Conservation (phyloP, 2,797 vertebrate species). For the Sphenopsis melanotis region DNA sequence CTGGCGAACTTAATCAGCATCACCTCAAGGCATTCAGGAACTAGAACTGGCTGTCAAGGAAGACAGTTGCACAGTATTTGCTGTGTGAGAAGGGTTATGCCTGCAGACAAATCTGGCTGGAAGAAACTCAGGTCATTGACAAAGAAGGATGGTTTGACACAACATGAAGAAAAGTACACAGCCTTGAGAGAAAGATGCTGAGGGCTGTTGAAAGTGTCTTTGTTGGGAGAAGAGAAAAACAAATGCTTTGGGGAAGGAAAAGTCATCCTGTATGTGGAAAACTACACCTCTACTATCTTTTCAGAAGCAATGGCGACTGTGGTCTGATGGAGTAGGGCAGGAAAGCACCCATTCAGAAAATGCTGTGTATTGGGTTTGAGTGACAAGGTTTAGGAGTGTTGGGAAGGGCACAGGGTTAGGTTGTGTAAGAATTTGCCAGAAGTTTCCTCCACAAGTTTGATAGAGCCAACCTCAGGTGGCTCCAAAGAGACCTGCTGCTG, state of each 20-base stretch:
- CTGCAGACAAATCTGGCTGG: background rate
- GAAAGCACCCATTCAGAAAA: background rate
- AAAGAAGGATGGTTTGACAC: background rate
- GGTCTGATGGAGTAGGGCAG: background rate
- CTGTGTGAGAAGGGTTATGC: background rate
- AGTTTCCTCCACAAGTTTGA: background rate
- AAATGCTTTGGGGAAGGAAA: background rate
- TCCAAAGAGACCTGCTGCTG: background rate
- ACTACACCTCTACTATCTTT: background rate
- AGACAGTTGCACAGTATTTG: background rate
- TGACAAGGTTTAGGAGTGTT: background rate
- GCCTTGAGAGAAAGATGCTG: background rate
- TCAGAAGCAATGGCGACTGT: background rate
- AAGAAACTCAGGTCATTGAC: background rate
- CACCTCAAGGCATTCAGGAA: background rate
- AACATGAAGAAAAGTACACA: background rate
- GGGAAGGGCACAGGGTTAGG: too few relatives aligned
- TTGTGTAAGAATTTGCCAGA: background rate
- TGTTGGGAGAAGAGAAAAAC: background rate
- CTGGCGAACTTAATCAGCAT: background rate
- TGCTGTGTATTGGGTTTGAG: background rate
- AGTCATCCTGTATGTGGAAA: background rate
- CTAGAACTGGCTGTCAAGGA: background rate
- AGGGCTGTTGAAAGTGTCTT: background rate
- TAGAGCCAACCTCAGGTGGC: background rate